phyloP scores from a whole-genome alignment of 2,797 vertebrate genomes.

The Botia kubotai region DNA sequence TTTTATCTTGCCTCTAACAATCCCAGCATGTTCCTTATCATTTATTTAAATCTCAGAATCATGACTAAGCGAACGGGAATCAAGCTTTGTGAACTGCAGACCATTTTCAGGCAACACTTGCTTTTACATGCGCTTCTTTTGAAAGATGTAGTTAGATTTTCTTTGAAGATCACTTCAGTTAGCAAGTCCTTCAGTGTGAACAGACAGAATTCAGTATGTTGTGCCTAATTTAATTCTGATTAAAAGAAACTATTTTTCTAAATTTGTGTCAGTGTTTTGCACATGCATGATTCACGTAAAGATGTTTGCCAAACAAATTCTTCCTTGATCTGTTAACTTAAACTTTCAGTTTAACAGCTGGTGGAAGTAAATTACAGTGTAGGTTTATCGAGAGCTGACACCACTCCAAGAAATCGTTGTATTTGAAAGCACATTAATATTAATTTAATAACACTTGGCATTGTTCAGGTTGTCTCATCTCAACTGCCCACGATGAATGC shows the following conservation, averaged over 20 bases:
- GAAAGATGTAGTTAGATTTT: background rate
- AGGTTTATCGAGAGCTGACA: background rate
- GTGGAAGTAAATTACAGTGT: too few relatives aligned
- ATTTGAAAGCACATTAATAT: background rate
- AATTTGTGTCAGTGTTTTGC: background rate
- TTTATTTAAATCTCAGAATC: slow-evolving; percentile 14
- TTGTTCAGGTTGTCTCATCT: background rate
- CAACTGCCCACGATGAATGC: background rate
- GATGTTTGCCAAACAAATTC: too few relatives aligned
- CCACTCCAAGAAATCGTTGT: background rate
- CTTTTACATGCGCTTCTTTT: background rate
- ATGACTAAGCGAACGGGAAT: background rate
- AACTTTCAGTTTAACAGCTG: too few relatives aligned
- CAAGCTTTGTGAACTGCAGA: background rate
- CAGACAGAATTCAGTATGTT: background rate
- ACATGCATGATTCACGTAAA: background rate
- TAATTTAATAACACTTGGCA: background rate
- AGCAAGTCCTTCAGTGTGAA: too few relatives aligned
- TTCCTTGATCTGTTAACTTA: too few relatives aligned
- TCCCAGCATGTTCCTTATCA: background rate
- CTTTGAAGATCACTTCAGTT: background rate
- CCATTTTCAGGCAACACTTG: background rate
- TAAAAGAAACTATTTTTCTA: too few relatives aligned
- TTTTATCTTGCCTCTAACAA: background rate
- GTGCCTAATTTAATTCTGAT: too few relatives aligned